phyloP scores from a whole-genome alignment of 2,797 vertebrate genomes.

The Triplophysa bombifrons region DNA sequence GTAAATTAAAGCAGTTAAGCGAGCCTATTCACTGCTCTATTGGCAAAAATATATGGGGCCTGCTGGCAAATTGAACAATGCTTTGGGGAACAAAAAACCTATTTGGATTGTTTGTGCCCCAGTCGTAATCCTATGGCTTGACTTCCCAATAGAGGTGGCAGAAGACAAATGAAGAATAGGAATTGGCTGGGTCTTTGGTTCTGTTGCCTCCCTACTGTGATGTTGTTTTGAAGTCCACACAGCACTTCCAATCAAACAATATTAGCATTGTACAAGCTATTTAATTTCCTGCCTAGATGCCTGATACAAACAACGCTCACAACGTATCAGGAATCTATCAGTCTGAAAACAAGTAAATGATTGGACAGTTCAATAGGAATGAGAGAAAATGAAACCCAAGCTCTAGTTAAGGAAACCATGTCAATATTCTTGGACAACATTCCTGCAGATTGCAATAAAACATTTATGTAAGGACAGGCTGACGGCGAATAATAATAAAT shows the following conservation, averaged over 20 bases:
- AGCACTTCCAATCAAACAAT: conserved; percentile 36
- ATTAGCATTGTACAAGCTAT: conserved; percentile 27
- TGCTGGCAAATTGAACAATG: conserved; percentile 11
- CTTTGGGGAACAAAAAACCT: conserved; percentile 20
- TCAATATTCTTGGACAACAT: conserved; percentile 67
- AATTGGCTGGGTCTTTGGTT: conserved; percentile 22
- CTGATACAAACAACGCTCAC: conserved; percentile 44
- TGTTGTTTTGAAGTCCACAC: conserved; percentile 41
- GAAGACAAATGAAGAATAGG: conserved; percentile 22
- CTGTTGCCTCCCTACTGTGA: conserved; percentile 49
- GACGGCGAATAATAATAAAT: no score
- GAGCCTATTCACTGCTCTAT: not conserved
- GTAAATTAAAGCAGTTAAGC: conserved; percentile 1
- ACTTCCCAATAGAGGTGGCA: not conserved
- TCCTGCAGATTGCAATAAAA: conserved; percentile 65
- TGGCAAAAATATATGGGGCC: not conserved
- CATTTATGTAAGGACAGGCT: conserved; percentile 63
- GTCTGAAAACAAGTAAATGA: conserved; percentile 44
- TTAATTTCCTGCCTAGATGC: conserved; percentile 58
- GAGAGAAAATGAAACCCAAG: conserved; percentile 46
- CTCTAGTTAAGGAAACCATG: conserved; percentile 58
- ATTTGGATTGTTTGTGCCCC: conserved; percentile 4
- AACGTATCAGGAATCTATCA: conserved; percentile 42
- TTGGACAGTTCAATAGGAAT: conserved; percentile 51
- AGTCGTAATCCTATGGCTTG: conserved; percentile 20